These are phyloP conservation scores for Amphipyra tragopoginis DNA, from an alignment of 2,888 invertebrate species.

Conservation along the genomic window DNA sequence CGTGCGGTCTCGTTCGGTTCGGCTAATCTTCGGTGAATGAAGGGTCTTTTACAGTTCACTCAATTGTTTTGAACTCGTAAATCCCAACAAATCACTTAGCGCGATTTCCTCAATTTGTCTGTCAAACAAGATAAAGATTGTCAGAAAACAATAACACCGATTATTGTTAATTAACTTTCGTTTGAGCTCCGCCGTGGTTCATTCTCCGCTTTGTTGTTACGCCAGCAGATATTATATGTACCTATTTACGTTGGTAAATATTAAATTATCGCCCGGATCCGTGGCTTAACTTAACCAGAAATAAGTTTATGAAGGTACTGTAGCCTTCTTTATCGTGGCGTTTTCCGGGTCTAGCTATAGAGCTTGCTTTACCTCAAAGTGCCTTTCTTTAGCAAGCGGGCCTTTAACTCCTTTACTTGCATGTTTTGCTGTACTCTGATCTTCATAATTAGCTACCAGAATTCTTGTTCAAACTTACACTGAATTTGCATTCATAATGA, in stretches of 20 bases:
- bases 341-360: background rate
- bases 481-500: background rate
- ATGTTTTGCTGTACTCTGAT: too few species aligned
- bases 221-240: slow-evolving; percentile 21
- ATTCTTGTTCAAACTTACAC: background rate
- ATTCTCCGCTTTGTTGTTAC: slow-evolving; percentile 40
- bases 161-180: slow-evolving; percentile 59
- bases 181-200: slow-evolving; percentile 37
- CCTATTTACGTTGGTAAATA: slow-evolving; percentile 30
- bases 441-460: too few species aligned
- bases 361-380: slow-evolving; percentile 14
- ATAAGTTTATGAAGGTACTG: slow-evolving; percentile 9
- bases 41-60: slow-evolving; percentile 51
- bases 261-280: slow-evolving; percentile 34
- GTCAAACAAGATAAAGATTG: slow-evolving; percentile 59
- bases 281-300: slow-evolving; percentile 20
- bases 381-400: background rate
- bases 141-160: slow-evolving; percentile 57
- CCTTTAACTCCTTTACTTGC: background rate
- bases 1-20: slow-evolving; percentile 29
- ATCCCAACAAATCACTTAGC: slow-evolving; percentile 54
- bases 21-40: slow-evolving; percentile 44
- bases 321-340: slow-evolving; percentile 3
- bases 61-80: slow-evolving; percentile 51
- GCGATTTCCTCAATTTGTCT: slow-evolving; percentile 55